phyloP scores from a whole-genome alignment of 2,797 vertebrate species.

The Podarcis lilfordi region DNA sequence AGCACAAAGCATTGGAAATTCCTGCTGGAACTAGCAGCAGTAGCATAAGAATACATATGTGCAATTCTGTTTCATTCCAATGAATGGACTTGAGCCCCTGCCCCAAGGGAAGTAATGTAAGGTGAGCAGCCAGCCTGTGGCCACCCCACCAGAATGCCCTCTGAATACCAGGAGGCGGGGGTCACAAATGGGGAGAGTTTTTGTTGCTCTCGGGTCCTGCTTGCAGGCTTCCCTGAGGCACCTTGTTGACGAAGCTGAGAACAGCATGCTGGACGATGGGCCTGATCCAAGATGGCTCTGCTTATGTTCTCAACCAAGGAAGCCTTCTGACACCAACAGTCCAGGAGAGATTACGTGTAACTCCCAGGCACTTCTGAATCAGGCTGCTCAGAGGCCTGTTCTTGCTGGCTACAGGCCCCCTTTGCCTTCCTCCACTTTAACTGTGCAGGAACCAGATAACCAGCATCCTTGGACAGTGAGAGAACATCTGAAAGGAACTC shows the following conservation, averaged over 20 bases:
- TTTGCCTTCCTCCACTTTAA: background rate
- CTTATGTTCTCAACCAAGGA: no score
- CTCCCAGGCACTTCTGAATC: background rate
- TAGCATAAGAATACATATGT: background rate
- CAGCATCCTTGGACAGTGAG: background rate
- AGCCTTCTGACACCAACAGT: background rate
- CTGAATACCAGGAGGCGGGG: no score
- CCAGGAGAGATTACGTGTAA: background rate
- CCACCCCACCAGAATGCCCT: background rate
- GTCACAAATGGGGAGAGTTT: background rate
- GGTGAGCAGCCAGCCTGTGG: background rate
- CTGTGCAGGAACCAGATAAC: background rate
- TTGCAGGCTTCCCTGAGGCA: no score
- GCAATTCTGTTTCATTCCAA: background rate
- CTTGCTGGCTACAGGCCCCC: no score
- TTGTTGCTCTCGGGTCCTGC: no score
- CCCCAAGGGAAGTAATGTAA: background rate
- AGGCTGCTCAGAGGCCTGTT: background rate
- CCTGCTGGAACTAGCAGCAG: background rate
- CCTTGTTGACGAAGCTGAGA: no score
- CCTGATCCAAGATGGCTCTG: no score
- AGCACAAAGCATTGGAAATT: background rate
- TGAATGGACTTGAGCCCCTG: background rate
- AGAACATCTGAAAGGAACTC: background rate
- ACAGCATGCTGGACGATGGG: no score